Conservation (phyloP, 2,888 invertebrate genomes). For the Caenorhabditis uteleia region DNA sequence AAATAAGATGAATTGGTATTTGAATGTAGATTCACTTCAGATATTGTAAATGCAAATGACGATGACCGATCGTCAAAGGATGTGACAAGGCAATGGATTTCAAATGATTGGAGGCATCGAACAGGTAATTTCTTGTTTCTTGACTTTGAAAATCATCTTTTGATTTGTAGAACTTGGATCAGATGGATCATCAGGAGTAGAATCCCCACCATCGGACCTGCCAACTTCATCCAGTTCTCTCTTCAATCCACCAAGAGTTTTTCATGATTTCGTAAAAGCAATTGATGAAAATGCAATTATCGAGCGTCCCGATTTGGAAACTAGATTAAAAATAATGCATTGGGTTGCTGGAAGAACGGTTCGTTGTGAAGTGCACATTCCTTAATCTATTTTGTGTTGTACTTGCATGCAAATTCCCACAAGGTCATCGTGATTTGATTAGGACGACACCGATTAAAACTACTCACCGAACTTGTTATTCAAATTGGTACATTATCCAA, state of each 20-base stretch:
- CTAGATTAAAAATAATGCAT: conserved; percentile 54
- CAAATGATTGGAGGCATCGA: conserved; percentile 40
- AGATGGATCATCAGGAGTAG: conserved; percentile 50
- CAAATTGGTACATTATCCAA: too few species aligned
- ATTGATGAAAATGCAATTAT: conserved; percentile 52
- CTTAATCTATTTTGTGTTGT: too few species aligned
- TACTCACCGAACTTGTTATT: too few species aligned
- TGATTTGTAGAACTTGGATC: conserved; percentile 33
- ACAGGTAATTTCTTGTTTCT: conserved; percentile 18
- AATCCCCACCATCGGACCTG: conserved; percentile 56
- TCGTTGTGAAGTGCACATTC: too few species aligned
- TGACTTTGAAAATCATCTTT: background rate
- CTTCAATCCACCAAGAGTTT: conserved; percentile 40
- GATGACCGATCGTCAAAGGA: conserved; percentile 38
- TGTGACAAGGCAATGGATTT: conserved; percentile 33
- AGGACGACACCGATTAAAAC: too few species aligned
- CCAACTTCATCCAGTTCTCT: conserved; percentile 53
- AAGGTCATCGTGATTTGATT: too few species aligned
- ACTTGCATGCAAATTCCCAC: too few species aligned
- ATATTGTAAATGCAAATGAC: conserved; percentile 52
- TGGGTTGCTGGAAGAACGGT: conserved; percentile 54
- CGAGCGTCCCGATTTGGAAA: conserved; percentile 51
- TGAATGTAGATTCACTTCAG: conserved; percentile 12
- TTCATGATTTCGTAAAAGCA: conserved; percentile 51
- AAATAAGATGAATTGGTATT: background rate